Base-by-base conservation (phyloP, 2,113 vertebrate species). In the Cyanistes caeruleus region DNA sequence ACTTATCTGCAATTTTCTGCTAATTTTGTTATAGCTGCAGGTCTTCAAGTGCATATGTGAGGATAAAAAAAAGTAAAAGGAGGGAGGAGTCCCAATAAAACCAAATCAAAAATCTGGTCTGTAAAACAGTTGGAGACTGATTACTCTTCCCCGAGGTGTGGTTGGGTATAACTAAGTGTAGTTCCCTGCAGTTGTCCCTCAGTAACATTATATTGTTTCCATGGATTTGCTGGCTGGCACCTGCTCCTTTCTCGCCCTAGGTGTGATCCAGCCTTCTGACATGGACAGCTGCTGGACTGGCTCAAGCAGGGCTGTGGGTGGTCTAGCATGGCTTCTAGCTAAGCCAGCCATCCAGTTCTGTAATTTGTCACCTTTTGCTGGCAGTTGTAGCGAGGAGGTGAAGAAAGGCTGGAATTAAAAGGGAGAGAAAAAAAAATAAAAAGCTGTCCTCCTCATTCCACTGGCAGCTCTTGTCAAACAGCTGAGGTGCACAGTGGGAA, bases 301-400 rank as follows among this genome's bases (percentile, higher is more conserved):
- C 69, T 87, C 44, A 4, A 7, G 35, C 30, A 43, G 55, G 15
- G 13, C 65, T 72, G 33, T 37, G 84, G 65, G 74, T 84, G 78
- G 78, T 72, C 92, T 52, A 10, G 35, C 1, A 0, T 1, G 4
- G 35, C 44, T 84, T 48, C 43, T 33, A 7, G 43, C 24, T 15
- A 9, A 28, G 17, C 18, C 2, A 52, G 37, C 0, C 0, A 51
- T 35, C 65, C 63, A 28, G 1, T 43, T 25, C 44, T 69, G 37
- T 48, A 30, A 64, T 75, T 69, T 79, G n/a, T 77, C 56, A 63
- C 65, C 25, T 78, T 60, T 41, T 82, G 46, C 80, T 77, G 70
- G 43, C 53, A 76, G 11, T 39, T 82, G 12, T 27, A 79, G 20
- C 9, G 11, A 67, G 46, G 24, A 84, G 52, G 64, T 60, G n/a